A percentile compares a stretch with the other conserved stretches of the same genome.
These are phyloP conservation scores for Oreohelix idahoensis DNA, from an alignment of 1,140 invertebrate species.

Conservation along the genomic window DNA sequence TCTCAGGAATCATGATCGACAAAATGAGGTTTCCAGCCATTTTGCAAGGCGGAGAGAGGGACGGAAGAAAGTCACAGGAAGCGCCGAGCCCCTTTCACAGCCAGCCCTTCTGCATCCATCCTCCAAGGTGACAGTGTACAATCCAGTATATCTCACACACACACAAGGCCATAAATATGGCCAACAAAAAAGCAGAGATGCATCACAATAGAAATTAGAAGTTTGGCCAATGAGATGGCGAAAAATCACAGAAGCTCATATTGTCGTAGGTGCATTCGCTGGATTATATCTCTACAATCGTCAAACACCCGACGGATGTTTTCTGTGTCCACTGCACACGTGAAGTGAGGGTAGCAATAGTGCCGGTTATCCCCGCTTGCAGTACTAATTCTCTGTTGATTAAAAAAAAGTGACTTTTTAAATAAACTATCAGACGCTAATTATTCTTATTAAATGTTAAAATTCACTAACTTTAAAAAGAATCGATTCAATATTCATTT, in stretches of 20 bases:
- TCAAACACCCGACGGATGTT: slow-evolving; percentile 99
- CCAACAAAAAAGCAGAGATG: slow-evolving; percentile 46
- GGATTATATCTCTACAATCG: slow-evolving; percentile 99
- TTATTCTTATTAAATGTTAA: too few relatives aligned
- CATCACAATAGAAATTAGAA: slow-evolving; percentile 46
- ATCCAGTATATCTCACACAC: slow-evolving; percentile 20
- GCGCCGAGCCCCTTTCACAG: slow-evolving; percentile 38
- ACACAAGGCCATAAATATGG: not conserved
- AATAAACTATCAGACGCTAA: too few relatives aligned
- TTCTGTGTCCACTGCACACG: slow-evolving; percentile 99
- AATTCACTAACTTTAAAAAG: too few relatives aligned
- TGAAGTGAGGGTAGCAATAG: slow-evolving; percentile 99
- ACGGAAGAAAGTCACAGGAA: slow-evolving; percentile 43
- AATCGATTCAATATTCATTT: too few relatives aligned
- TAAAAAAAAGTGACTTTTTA: not conserved
- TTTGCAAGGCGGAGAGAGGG: slow-evolving; percentile 35
- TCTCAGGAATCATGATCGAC: not conserved
- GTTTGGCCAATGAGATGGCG: slow-evolving; percentile 40
- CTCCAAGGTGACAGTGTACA: not conserved
- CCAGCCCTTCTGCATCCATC: slow-evolving; percentile 41
- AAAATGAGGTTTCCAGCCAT: not conserved
- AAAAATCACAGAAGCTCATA: slow-evolving; percentile 93
- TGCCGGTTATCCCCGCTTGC: slow-evolving; percentile 98
- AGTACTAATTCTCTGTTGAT: slow-evolving; percentile 94
- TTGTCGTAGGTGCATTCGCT: slow-evolving; percentile 99